A percentile compares a stretch with the other conserved stretches of the same genome.
Evolutionary conservation across 2,113 vertebrate species (phyloP).

Genomic region (Penelope pileata): DNA sequence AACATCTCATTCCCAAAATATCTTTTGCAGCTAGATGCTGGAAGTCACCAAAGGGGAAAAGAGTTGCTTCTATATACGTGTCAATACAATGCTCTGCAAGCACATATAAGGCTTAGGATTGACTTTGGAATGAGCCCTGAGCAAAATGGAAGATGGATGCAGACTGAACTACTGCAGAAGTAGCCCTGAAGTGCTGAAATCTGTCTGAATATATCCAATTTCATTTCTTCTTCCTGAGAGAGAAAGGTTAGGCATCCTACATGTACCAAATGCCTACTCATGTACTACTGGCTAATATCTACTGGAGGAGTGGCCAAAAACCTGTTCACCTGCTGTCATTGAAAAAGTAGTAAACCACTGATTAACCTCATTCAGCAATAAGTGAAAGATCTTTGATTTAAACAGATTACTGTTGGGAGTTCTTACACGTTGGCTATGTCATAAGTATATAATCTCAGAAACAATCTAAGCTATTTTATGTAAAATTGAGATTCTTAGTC

Average conservation of each 20-base stretch:
- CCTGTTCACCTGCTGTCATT: background rate
- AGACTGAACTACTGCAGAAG: background rate
- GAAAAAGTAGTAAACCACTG: background rate
- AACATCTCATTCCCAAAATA: background rate
- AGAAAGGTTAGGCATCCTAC: background rate
- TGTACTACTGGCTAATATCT: background rate
- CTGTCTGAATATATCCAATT: background rate
- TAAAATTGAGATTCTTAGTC: conserved; percentile 30
- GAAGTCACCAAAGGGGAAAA: background rate
- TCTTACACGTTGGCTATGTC: background rate
- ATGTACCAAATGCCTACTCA: background rate
- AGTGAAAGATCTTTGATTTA: background rate
- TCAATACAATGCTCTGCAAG: background rate
- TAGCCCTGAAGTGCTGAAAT: background rate
- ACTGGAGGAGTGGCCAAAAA: background rate
- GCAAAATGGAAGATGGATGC: background rate
- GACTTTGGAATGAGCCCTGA: conserved; percentile 29
- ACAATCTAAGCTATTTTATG: conserved; percentile 12
- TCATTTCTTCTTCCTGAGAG: background rate
- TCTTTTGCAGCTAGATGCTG: background rate
- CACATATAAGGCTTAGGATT: background rate
- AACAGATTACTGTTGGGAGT: background rate
- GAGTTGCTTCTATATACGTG: background rate
- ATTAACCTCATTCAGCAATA: background rate
- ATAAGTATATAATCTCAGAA: conserved; percentile 13